Base-by-base conservation (phyloP, 2,113 vertebrate genomes). In the Barnardius zonarius region DNA sequence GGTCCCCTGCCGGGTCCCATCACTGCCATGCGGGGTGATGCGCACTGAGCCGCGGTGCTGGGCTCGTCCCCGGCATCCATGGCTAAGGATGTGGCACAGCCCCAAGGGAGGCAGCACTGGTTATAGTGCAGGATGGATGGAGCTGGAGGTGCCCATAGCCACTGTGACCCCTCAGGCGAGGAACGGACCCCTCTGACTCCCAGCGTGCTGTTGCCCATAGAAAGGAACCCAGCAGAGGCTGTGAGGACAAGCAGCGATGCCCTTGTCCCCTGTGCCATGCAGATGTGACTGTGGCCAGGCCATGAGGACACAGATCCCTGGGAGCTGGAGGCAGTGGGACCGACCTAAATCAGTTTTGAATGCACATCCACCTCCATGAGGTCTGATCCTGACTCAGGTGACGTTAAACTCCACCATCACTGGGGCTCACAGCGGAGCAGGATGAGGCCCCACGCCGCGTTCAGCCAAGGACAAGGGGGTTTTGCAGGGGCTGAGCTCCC, bases 131-230 rank as follows among this genome's bases (percentile, higher is more conserved):
- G 27, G 61, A 14, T 9, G 30, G 52, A 83, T 11, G 30, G 55
- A 83, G 54, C 35, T 46, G 41, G 35, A 57, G 22, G 35, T 33
- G 27, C 49, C 57, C 7, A 1, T 9, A 19, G 22, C 17, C 59
- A 31, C 44, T 0, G 0, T 20, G 69, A 59, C 25, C 33, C 28
- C 31, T 9, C 11, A 63, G 67, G 15, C 9, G 28, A 46, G 10
- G 39, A 41, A 23, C 0, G 13, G 64, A 48, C 20, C 12, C 3
- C 0, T 14, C 2, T 0, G 0, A 78, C 4, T 6, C 19, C 30
- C 55, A 62, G 4, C 4, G 33, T 2, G 28, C 46, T 67, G 57
- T 85, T 44, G 28, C 20, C 35, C 9, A 7, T 0, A 1, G 20
- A 35, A 59, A 15, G 9, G 9, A 75, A 12, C 33, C 24, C 51